Evolutionary conservation across 1,140 invertebrate species (phyloP), one percentile per base, ranked within the genome.

Genomic region (Cydia splendana): DNA sequence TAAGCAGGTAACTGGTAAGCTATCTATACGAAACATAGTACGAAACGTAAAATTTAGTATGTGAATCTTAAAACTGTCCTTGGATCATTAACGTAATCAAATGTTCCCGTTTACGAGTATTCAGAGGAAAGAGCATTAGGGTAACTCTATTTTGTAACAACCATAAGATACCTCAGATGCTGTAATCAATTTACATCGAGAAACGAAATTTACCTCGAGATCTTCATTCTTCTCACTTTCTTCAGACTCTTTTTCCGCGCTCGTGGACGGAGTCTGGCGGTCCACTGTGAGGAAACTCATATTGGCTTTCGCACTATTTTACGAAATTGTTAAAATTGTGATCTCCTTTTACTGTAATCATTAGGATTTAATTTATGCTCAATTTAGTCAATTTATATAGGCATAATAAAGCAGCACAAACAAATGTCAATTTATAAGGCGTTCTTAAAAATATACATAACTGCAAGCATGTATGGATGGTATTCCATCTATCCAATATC

Each of bases 281-380:
- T 85, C 85, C 7, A 84, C 81, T 9, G 80, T 82, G n/a, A 83
- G 74, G 38, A 80, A 84, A 83, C 82, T 83, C 86, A 87, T 87
- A 1, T 77, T 67, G 28, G 74, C 18, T 30, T 18, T 18, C n/a
- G 45, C 4, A 24, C 30, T 57, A 10, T 28, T 65, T 28, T 3
- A 62, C 13, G 51, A 57, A 65, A 75, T 51, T 28, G 10, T 62
- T 24, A 75, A 20, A 53, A 24, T 15, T 15, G 2, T 20, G 20
- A 24, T 45, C 48, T 12, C 18, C 48, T 48, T 53, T 74, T 24
- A 51, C 73, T 51, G 18, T 24, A 62, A 24, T 24, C 7, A 62
- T 24, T 57, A 57, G 53, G 6, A 57, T 57, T 57, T 12, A 24
- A 62, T 62, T 62, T 24, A 62, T 10, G 57, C 53, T n/a, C 4